These are phyloP conservation scores for Enteromius thamalakanensis DNA, from an alignment of 2,797 vertebrate species.

Conservation along the genomic window DNA sequence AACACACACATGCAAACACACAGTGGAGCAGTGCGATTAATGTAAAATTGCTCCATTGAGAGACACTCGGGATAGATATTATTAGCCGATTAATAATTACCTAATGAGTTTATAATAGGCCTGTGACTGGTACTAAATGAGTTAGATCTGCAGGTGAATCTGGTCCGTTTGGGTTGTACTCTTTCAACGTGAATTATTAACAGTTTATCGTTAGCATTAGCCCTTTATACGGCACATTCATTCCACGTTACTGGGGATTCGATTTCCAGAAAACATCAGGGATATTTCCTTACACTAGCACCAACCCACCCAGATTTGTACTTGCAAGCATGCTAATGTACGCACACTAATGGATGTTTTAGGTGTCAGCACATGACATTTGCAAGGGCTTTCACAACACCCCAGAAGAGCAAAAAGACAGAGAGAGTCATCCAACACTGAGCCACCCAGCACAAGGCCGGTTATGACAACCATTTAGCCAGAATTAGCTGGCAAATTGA, in stretches of 20 bases:
- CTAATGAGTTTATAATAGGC: slow-evolving; percentile 45
- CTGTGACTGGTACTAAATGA: slow-evolving; percentile 28
- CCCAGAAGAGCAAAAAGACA: slow-evolving; percentile 41
- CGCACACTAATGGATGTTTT: slow-evolving; percentile 36
- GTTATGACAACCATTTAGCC: slow-evolving; percentile 57
- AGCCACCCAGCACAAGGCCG: slow-evolving; percentile 40
- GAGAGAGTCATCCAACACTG: slow-evolving; percentile 41
- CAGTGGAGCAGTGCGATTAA: slow-evolving; percentile 27
- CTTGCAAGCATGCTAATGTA: slow-evolving; percentile 27
- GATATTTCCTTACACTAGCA: slow-evolving; percentile 38
- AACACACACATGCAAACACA: slow-evolving; percentile 44
- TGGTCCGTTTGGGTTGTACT: neutral
- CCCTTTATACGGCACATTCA: neutral
- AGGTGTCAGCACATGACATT: slow-evolving; percentile 56
- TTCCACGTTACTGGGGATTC: slow-evolving; percentile 24
- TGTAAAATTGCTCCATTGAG: slow-evolving; percentile 40
- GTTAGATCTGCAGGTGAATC: slow-evolving; percentile 34
- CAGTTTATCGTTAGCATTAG: slow-evolving; percentile 6
- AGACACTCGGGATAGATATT: slow-evolving; percentile 36
- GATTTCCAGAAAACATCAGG: slow-evolving; percentile 21
- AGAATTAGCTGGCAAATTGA: slow-evolving; percentile 62
- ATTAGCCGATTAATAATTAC: slow-evolving; percentile 43
- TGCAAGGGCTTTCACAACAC: slow-evolving; percentile 42
- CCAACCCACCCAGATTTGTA: slow-evolving; percentile 21
- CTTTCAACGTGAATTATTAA: slow-evolving; percentile 31